Percentiles rank a stretch among this genome's conserved stretches.
Conservation (phyloP, 1,140 invertebrate species). For the Neomicropteryx cornuta region DNA sequence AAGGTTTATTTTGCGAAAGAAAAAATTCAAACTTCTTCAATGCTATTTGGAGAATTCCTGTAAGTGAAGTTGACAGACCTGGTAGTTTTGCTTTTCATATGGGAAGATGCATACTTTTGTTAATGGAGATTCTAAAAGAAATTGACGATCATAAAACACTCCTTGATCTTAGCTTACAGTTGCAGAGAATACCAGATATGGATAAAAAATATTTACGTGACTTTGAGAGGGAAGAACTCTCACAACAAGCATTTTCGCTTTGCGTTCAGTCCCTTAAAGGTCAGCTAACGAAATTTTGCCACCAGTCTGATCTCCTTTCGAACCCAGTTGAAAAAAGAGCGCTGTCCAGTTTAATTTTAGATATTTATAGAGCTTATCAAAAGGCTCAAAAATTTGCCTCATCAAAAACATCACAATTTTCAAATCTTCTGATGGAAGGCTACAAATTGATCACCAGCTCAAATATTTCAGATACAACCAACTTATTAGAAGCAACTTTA, state of each 20-base stretch:
- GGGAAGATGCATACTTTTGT: slow-evolving; percentile 67
- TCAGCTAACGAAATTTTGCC: slow-evolving; percentile 31
- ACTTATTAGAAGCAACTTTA: slow-evolving; percentile 31
- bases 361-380: slow-evolving; percentile 50
- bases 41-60: slow-evolving; percentile 85
- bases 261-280: slow-evolving; percentile 50
- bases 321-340: slow-evolving; percentile 32
- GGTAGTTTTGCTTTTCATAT: slow-evolving; percentile 88
- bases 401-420: slow-evolving; percentile 41
- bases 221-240: slow-evolving; percentile 63
- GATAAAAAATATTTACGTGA: slow-evolving; percentile 80
- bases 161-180: slow-evolving; percentile 67
- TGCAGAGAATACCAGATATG: slow-evolving; percentile 66
- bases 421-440: slow-evolving; percentile 45
- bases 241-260: slow-evolving; percentile 61
- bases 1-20: slow-evolving; percentile 75
- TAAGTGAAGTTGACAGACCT: slow-evolving; percentile 79
- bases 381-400: slow-evolving; percentile 47
- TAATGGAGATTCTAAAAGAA: slow-evolving; percentile 70
- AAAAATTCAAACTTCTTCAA: slow-evolving; percentile 85
- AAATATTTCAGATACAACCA: slow-evolving; percentile 26
- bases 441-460: slow-evolving; percentile 39
- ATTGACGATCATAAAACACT: slow-evolving; percentile 70
- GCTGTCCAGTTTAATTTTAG: slow-evolving; percentile 41
- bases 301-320: slow-evolving; percentile 29